phyloP scores from a whole-genome alignment of 1,140 invertebrate species.

The Thalassaphorura encarpata region DNA sequence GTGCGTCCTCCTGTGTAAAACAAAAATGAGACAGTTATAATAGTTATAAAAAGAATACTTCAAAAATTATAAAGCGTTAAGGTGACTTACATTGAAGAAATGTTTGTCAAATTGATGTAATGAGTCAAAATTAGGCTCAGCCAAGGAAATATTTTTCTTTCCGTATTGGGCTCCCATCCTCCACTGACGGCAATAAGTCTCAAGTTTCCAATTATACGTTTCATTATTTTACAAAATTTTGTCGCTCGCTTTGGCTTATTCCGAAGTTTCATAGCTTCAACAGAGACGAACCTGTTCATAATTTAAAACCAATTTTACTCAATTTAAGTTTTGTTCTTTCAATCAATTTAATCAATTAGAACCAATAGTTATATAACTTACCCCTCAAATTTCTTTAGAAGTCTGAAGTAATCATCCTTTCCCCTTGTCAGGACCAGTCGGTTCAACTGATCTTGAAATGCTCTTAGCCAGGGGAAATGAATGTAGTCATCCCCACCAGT shows the following conservation, averaged over 20 bases:
- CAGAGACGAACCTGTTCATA: background rate
- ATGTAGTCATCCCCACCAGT: too few relatives aligned
- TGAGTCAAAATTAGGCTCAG: background rate
- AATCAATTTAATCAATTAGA: too few relatives aligned
- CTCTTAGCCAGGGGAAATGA: background rate
- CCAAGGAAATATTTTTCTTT: background rate
- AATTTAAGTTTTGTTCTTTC: too few relatives aligned
- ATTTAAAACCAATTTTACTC: too few relatives aligned
- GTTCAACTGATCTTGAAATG: background rate
- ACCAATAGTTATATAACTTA: background rate
- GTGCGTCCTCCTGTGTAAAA: background rate
- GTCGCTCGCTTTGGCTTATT: background rate
- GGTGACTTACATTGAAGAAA: background rate
- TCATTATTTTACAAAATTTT: background rate
- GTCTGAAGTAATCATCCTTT: background rate
- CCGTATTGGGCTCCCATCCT: background rate
- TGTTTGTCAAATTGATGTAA: background rate
- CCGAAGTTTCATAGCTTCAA: background rate
- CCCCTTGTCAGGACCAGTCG: background rate
- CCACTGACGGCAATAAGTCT: background rate
- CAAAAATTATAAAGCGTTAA: background rate
- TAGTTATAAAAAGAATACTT: background rate
- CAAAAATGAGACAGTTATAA: background rate
- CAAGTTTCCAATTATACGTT: background rate
- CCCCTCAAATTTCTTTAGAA: background rate